phyloP scores from a whole-genome alignment of 2,113 vertebrate genomes.

The Ceyx melanurus region DNA sequence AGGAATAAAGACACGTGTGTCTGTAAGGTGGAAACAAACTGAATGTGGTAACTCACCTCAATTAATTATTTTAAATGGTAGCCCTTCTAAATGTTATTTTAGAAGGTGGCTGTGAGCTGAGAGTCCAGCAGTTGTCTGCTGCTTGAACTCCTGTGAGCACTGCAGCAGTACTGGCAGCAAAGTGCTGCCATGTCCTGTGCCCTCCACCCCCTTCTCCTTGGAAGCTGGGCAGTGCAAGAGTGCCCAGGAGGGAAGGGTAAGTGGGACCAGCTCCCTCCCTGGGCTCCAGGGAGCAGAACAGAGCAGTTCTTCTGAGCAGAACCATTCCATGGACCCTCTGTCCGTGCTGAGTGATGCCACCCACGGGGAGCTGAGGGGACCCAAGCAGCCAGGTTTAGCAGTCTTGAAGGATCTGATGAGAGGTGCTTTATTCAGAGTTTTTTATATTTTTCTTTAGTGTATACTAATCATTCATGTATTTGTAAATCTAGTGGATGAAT shows the following conservation, averaged over 20 bases:
- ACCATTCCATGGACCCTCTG: background rate
- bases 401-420: background rate
- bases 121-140: background rate
- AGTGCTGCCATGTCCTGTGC: fast-evolving
- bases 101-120: background rate
- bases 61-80: background rate
- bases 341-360: background rate
- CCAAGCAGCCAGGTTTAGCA: background rate
- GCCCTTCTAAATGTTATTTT: background rate
- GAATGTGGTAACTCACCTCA: background rate
- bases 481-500: background rate
- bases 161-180: background rate
- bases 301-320: background rate
- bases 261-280: background rate
- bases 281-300: background rate
- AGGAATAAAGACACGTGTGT: background rate
- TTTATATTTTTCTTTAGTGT: background rate
- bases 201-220: background rate
- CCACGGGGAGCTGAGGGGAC: background rate
- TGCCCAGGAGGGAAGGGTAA: background rate
- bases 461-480: background rate
- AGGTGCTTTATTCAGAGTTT: background rate
- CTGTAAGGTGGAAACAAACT: background rate
- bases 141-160: background rate
- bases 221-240: background rate